phyloP scores from a whole-genome alignment of 1,140 invertebrate species.

The Anthonomus grandis region DNA sequence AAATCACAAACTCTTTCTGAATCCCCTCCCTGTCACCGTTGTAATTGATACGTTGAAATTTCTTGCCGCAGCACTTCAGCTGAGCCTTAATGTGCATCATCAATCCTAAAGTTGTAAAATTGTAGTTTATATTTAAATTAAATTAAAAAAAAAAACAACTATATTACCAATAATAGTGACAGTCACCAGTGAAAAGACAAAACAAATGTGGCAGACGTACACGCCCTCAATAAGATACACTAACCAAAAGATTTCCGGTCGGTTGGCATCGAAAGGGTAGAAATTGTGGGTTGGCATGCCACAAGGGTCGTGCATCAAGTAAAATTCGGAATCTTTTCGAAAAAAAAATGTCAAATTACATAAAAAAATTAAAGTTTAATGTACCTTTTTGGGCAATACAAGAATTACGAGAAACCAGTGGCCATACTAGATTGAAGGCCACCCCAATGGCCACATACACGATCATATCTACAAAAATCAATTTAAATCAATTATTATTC shows the following conservation, averaged over 20 bases:
- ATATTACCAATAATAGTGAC: constrained; percentile 16
- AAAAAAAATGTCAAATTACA: not conserved
- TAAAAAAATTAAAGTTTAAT: not conserved
- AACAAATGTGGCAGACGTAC: constrained; percentile 14
- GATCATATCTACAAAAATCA: constrained; percentile 14
- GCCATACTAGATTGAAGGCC: constrained; percentile 10
- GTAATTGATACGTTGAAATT: constrained; percentile 2
- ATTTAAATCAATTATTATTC: not conserved
- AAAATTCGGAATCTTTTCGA: constrained; percentile 14
- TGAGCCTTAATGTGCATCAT: constrained; percentile 17
- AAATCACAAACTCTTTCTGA: not conserved
- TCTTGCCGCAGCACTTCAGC: constrained; percentile 4
- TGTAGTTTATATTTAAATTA: not conserved
- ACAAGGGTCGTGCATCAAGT: constrained; percentile 22
- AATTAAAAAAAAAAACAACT: not conserved
- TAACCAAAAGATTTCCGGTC: constrained; percentile 10
- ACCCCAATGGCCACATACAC: constrained; percentile 6
- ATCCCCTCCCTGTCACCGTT: not conserved
- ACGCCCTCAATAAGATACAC: constrained; percentile 6
- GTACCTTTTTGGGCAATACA: constrained; percentile 13
- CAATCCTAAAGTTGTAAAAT: constrained; percentile 7
- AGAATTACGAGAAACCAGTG: constrained; percentile 6
- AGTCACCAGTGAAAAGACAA: constrained; percentile 15
- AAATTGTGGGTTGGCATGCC: constrained; percentile 21
- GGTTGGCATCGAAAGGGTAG: constrained; percentile 22